Evolutionary conservation across 37 sponge, comb jelly and placozoan species (phyloP).

Genomic region (Ephydatia muelleri): DNA sequence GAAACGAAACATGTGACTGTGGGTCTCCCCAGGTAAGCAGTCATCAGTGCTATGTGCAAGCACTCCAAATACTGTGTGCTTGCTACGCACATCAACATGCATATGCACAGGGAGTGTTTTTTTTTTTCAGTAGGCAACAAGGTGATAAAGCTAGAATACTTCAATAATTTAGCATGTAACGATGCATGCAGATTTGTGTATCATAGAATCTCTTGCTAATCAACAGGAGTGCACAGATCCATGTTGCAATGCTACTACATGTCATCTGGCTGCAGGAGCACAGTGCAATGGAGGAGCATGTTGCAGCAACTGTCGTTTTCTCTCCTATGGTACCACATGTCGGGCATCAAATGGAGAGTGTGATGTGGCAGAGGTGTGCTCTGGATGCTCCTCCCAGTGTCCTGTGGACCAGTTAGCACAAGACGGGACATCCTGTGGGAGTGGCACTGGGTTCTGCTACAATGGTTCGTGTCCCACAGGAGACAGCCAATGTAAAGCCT

Average conservation of each 20-base stretch:
- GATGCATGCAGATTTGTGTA: background rate
- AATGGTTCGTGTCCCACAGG: slow-evolving; percentile 40
- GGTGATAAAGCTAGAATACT: background rate
- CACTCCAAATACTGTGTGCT: background rate
- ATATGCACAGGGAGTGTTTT: too few relatives aligned
- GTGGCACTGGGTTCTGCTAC: slow-evolving; percentile 42
- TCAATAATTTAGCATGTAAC: background rate
- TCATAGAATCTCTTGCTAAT: background rate
- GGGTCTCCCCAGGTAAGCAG: slow-evolving; percentile 45
- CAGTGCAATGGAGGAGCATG: slow-evolving; percentile 53
- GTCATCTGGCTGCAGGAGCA: slow-evolving; percentile 54
- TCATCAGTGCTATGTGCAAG: background rate
- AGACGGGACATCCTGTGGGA: slow-evolving; percentile 42
- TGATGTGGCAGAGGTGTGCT: slow-evolving; percentile 55
- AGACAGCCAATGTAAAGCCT: slow-evolving; percentile 18
- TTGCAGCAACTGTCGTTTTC: slow-evolving; percentile 44
- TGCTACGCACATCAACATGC: background rate
- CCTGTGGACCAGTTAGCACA: slow-evolving; percentile 27
- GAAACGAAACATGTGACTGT: slow-evolving; percentile 81
- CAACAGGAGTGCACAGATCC: slow-evolving; percentile 64
- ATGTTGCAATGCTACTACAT: slow-evolving; percentile 80
- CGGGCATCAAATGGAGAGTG: slow-evolving; percentile 44
- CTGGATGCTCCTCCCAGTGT: slow-evolving; percentile 47
- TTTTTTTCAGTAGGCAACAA: too few relatives aligned
- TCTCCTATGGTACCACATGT: slow-evolving; percentile 46